Percentiles rank a stretch among this genome's conserved stretches.
Evolutionary conservation across 2,113 vertebrate species (phyloP).

Genomic region (Choloepus hoffmanni): DNA sequence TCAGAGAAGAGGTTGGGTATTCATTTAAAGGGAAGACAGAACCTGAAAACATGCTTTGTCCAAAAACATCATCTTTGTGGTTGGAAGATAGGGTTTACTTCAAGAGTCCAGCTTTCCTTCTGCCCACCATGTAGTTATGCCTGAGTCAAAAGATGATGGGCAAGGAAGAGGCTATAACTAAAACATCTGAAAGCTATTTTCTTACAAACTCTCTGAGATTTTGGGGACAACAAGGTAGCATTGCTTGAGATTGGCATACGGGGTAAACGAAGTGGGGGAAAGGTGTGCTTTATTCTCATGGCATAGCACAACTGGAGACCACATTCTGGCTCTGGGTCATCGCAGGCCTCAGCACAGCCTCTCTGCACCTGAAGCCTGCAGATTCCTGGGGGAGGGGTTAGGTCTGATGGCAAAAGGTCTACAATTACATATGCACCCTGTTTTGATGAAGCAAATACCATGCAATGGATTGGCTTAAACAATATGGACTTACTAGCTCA

Average conservation of each 20-base stretch:
- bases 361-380: not conserved
- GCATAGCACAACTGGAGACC: not conserved
- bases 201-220: not conserved
- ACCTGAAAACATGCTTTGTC: not conserved
- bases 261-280: not conserved
- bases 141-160: not conserved
- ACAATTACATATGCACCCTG: not conserved
- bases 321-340: not conserved
- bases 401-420: not conserved
- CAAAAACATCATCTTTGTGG: not conserved
- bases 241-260: not conserved
- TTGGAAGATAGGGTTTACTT: not conserved
- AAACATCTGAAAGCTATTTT: conserved; percentile 33
- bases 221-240: not conserved
- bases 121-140: not conserved
- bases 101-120: not conserved
- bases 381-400: not conserved
- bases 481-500: too few species aligned
- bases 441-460: too few species aligned
- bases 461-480: too few species aligned
- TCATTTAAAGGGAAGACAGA: conserved; percentile 17
- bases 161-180: not conserved
- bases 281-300: not conserved
- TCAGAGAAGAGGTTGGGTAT: not conserved
- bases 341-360: not conserved